Conservation (phyloP, 1,140 invertebrate species). For the Steinernema feltiae region DNA sequence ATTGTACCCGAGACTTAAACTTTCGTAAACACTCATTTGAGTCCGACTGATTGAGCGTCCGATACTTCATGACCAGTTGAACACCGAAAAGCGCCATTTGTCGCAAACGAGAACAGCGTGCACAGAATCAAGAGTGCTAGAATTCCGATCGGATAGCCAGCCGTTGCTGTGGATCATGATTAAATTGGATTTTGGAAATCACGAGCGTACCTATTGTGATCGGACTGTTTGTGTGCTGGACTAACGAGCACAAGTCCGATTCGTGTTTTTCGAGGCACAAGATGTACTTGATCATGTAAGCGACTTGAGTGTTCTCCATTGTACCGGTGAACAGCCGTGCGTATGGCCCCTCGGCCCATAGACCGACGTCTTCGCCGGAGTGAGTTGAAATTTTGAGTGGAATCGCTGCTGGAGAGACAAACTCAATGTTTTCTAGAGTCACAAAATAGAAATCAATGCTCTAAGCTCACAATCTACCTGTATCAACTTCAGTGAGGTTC, state of each 20-base stretch:
- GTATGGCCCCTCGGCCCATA: slow-evolving; percentile 18
- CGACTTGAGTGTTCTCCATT: slow-evolving; percentile 24
- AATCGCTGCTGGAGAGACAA: slow-evolving; percentile 10
- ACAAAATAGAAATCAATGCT: neutral
- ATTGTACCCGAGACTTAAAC: neutral
- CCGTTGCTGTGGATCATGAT: neutral
- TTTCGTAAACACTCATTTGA: neutral
- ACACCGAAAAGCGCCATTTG: neutral
- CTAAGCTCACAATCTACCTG: neutral
- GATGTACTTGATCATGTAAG: slow-evolving; percentile 8
- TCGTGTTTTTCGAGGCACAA: slow-evolving; percentile 9
- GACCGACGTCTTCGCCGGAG: slow-evolving; percentile 20
- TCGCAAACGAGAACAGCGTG: neutral
- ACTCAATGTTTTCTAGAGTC: slow-evolving; percentile 16
- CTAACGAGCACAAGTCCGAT: neutral
- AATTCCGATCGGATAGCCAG: neutral
- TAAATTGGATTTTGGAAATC: neutral
- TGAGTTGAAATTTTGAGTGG: slow-evolving; percentile 7
- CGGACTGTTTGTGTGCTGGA: neutral
- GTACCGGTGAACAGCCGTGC: slow-evolving; percentile 17
- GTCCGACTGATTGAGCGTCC: neutral
- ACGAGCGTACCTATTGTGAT: neutral
- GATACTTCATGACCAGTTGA: neutral
- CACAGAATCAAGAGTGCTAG: neutral
- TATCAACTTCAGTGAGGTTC: neutral